Conservation (phyloP, 2,797 vertebrate genomes). For the Mus spretus region DNA sequence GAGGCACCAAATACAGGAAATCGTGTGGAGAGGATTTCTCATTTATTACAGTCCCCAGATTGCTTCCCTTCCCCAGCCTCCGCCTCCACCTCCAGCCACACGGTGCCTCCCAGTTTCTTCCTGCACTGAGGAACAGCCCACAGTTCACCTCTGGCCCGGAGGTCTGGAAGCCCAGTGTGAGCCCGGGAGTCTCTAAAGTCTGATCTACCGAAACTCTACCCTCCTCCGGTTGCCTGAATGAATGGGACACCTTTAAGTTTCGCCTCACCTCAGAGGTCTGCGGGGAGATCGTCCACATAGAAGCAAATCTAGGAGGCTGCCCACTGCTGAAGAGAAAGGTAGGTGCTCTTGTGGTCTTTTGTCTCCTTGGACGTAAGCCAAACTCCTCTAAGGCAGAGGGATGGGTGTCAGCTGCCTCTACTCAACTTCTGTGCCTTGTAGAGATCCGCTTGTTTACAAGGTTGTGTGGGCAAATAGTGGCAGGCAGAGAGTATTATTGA, state of each 20-base stretch:
- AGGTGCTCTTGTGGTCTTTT: slow-evolving; percentile 68
- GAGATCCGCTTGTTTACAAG: neutral
- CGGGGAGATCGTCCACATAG: slow-evolving; percentile 61
- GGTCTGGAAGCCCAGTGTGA: neutral
- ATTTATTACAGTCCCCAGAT: slow-evolving; percentile 83
- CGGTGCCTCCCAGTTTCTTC: slow-evolving; percentile 53
- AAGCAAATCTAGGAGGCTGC: slow-evolving; percentile 78
- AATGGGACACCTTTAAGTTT: neutral
- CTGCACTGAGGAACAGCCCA: slow-evolving; percentile 55
- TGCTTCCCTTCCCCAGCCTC: slow-evolving; percentile 84
- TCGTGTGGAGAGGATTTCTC: slow-evolving; percentile 79
- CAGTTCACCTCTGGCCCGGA: slow-evolving; percentile 66
- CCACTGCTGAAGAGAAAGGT: slow-evolving; percentile 84
- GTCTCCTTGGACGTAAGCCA: slow-evolving; percentile 62
- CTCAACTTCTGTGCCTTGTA: slow-evolving; percentile 42
- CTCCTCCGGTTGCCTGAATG: neutral
- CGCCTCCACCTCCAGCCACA: slow-evolving; percentile 74
- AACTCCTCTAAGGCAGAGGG: neutral
- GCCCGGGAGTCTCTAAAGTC: neutral
- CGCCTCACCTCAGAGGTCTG: slow-evolving; percentile 6
- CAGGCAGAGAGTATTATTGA: neutral
- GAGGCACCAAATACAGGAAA: slow-evolving; percentile 84
- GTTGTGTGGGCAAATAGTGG: neutral
- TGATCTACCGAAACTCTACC: slow-evolving; percentile 54
- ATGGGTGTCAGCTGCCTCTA: neutral